phyloP scores from a whole-genome alignment of 2,888 invertebrate genomes.

The Epistrophella euchroma region DNA sequence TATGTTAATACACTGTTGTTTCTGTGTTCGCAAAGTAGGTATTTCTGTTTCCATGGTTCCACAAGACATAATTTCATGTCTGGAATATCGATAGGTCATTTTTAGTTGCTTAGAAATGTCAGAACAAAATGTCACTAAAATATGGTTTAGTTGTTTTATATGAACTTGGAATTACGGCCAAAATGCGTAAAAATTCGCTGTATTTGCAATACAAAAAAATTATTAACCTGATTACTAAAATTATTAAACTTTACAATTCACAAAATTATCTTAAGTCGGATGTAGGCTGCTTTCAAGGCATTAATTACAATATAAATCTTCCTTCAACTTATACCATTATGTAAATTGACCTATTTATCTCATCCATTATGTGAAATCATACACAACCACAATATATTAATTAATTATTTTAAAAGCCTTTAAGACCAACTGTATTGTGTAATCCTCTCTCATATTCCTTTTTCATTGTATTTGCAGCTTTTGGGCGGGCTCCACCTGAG shows the following conservation, averaged over 20 bases:
- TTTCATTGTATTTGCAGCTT: constrained; percentile 76
- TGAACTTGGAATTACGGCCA: too few relatives aligned
- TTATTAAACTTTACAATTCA: background rate
- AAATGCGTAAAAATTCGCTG: too few relatives aligned
- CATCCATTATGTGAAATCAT: constrained; percentile 1
- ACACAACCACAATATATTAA: constrained; percentile 16
- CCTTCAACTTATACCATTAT: background rate
- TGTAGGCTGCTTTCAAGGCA: background rate
- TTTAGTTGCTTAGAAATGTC: too few relatives aligned
- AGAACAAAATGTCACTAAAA: too few relatives aligned
- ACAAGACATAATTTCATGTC: too few relatives aligned
- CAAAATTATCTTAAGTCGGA: background rate
- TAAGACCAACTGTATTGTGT: constrained; percentile 12
- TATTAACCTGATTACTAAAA: background rate
- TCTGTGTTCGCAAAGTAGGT: too few relatives aligned
- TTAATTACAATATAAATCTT: background rate
- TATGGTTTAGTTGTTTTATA: too few relatives aligned
- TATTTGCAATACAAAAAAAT: too few relatives aligned
- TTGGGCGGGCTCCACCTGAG: constrained; percentile 84
- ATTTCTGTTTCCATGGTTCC: too few relatives aligned
- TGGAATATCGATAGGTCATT: too few relatives aligned
- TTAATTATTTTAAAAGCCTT: constrained; percentile 47
- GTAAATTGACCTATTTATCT: constrained; percentile 18
- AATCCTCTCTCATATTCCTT: constrained; percentile 24
- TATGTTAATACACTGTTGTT: too few relatives aligned